Conservation (phyloP, 2,113 vertebrate species). For the Takifugu bimaculatus region DNA sequence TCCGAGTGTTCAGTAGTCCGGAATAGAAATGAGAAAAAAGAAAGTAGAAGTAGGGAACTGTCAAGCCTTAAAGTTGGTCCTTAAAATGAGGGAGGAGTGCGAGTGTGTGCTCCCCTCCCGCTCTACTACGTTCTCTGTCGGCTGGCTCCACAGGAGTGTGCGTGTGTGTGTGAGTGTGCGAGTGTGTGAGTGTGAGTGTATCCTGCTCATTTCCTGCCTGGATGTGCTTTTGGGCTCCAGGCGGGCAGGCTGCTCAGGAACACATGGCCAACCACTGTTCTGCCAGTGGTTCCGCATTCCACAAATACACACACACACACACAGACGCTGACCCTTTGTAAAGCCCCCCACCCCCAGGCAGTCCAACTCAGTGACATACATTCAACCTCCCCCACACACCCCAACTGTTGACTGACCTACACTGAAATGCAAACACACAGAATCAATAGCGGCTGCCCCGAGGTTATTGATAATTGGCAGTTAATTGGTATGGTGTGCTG, state of each 20-base stretch:
- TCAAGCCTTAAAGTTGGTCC: slow-evolving; percentile 23
- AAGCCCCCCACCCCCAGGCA: neutral
- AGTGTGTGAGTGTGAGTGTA: slow-evolving; percentile 25
- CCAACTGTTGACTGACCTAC: slow-evolving; percentile 40
- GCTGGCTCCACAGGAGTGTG: slow-evolving; percentile 43
- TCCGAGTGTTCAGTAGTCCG: slow-evolving; percentile 29
- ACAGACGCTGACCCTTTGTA: neutral
- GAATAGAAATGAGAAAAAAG: slow-evolving; percentile 13
- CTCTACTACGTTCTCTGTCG: slow-evolving; percentile 42
- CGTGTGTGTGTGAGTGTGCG: slow-evolving; percentile 18
- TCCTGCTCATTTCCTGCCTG: slow-evolving; percentile 67
- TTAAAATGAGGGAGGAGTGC: slow-evolving; percentile 48
- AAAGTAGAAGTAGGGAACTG: slow-evolving; percentile 45
- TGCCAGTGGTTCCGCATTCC: slow-evolving; percentile 67
- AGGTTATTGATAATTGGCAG: slow-evolving; percentile 31
- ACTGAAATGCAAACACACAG: slow-evolving; percentile 23
- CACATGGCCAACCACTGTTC: slow-evolving; percentile 58
- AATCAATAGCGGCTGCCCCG: slow-evolving; percentile 9
- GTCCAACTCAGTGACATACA: slow-evolving; percentile 8
- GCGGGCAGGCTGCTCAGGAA: slow-evolving; percentile 48
- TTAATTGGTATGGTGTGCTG: slow-evolving; percentile 24
- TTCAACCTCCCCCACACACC: slow-evolving; percentile 16
- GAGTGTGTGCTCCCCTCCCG: slow-evolving; percentile 39
- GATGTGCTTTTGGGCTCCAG: slow-evolving; percentile 47
- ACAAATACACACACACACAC: slow-evolving; percentile 22